Evolutionary conservation across 2,888 invertebrate species (phyloP).

Genomic region (Branchellion lobata): DNA sequence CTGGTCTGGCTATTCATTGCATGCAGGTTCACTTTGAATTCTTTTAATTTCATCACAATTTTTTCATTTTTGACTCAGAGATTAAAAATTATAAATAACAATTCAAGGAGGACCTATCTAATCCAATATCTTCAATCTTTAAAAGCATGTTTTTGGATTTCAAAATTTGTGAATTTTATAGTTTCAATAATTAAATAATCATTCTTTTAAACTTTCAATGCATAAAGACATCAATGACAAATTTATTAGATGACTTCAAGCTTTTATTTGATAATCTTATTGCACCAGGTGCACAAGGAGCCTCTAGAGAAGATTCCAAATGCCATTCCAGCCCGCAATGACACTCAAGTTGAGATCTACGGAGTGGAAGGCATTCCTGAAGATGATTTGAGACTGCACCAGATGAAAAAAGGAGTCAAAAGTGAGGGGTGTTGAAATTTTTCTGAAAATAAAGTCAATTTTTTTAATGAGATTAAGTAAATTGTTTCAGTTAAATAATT

Average conservation of each 20-base stretch:
- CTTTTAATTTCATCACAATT: not conserved
- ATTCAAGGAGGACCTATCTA: not conserved
- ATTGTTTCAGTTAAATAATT: too few relatives aligned
- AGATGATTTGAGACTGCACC: slow-evolving; percentile 89
- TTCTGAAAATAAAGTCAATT: too few relatives aligned
- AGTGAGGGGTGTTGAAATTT: too few relatives aligned
- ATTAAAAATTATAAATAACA: not conserved
- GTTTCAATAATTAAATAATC: not conserved
- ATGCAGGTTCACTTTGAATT: slow-evolving; percentile 77
- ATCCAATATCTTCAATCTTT: not conserved
- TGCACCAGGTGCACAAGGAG: slow-evolving; percentile 99
- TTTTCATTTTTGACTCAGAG: not conserved
- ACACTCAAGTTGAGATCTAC: slow-evolving; percentile 99
- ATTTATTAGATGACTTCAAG: too few relatives aligned
- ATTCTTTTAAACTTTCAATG: not conserved
- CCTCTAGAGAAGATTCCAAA: slow-evolving; percentile 99
- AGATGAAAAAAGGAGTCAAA: slow-evolving; percentile 71
- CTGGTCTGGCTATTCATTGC: slow-evolving; percentile 97
- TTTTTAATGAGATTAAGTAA: too few relatives aligned
- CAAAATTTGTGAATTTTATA: not conserved
- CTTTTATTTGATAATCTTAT: too few relatives aligned
- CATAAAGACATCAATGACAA: not conserved
- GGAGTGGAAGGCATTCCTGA: slow-evolving; percentile 99
- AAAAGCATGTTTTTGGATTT: slow-evolving; percentile 8
- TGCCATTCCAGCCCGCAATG: slow-evolving; percentile 92